These are phyloP conservation scores for Holcopasites calliopsidis DNA, from an alignment of 1,140 invertebrate genomes.

Conservation along the genomic window DNA sequence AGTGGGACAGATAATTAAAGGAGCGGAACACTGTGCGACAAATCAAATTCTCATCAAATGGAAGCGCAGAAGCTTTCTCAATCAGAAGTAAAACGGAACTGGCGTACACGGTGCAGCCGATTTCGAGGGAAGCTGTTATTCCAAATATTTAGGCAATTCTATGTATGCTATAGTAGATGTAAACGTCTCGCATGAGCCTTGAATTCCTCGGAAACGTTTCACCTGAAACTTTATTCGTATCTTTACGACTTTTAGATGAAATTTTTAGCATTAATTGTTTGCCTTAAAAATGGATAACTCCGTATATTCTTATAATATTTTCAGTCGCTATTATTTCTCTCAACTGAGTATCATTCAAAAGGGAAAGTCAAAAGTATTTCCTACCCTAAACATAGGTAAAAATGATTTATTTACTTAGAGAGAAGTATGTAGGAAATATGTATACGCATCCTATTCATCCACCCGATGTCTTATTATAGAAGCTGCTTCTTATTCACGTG, in stretches of 20 bases:
- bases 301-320: too few species aligned
- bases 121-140: slow-evolving; percentile 27
- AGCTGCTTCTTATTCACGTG: slow-evolving; percentile 23
- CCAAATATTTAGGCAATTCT: slow-evolving; percentile 71
- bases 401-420: neutral
- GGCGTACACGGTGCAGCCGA: slow-evolving; percentile 47
- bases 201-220: neutral
- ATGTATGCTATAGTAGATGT: slow-evolving; percentile 16
- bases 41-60: neutral
- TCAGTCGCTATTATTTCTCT: too few species aligned
- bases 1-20: neutral
- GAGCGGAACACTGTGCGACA: neutral
- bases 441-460: neutral
- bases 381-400: neutral
- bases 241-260: too few species aligned
- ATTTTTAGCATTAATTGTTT: too few species aligned
- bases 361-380: too few species aligned
- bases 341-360: too few species aligned
- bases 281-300: too few species aligned
- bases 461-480: slow-evolving; percentile 19
- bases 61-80: slow-evolving; percentile 6
- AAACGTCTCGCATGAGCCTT: slow-evolving; percentile 19
- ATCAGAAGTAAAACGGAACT: slow-evolving; percentile 52
- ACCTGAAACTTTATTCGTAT: too few species aligned
- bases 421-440: neutral